Base-by-base conservation (phyloP, 2,888 invertebrate species). In the Trichopoda pennipes region DNA sequence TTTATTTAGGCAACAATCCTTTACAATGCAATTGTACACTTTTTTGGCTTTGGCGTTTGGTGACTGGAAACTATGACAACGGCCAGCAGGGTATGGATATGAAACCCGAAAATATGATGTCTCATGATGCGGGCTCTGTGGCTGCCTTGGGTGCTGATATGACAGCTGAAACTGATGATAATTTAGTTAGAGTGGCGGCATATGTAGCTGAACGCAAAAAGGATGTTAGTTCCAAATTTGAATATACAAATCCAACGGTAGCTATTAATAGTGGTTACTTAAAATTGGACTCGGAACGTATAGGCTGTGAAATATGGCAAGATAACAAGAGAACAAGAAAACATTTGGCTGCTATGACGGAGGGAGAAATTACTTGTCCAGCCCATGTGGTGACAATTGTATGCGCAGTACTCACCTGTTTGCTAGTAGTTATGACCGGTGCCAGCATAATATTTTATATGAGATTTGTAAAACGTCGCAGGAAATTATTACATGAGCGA, bases 21-120 rank as follows among this genome's bases (percentile, higher is more conserved):
- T 92, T 97, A 84, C 93, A 94, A 80, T 97, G 97, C 91, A 97
- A 97, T 91, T 97, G 97, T 89, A 96, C 96, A 66, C 91, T 97
- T 80, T 92, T 95, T 82, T 97, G 97, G 97, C 92, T 97, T 55
- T 96, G 96, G 96, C 94, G 94, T 88, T 92, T 96, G 58, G 93
- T 90, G 9, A 90, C 89, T 6, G 89, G 91, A 0, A 91, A 90
- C 56, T 89, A 89, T 28, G 91, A 90, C 8, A 90, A 89, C n/a
- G 81, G 83, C 8, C 51, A 78, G 8, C 70, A 83, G 23, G 72
- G 51, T 0, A 61, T 53, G 8, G 82, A 79, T 3, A 56, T 82
- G 72, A 82, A 82, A 60, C 75, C 78, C 2, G 76, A 63, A 10
- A 79, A 83, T 76, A 79, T 85, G 55, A 79, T 78, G 61, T 9